Evolutionary conservation across 2,888 invertebrate genomes (phyloP).

Genomic region (Melipona beecheii): DNA sequence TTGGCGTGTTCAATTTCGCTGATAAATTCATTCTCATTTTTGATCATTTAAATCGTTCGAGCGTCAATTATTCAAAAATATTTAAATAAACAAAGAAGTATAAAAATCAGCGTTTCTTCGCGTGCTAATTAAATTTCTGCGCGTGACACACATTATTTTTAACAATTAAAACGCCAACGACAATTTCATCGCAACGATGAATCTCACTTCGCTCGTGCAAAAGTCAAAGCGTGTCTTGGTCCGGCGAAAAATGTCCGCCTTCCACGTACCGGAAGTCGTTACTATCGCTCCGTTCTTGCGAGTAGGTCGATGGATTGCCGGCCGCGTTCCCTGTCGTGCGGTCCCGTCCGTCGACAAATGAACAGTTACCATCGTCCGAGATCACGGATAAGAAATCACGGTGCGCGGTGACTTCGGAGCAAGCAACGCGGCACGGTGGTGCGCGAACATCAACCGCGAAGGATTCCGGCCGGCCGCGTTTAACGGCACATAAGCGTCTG

Average conservation of each 20-base stretch:
- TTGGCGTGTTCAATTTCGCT: too few relatives aligned
- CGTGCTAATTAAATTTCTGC: too few relatives aligned
- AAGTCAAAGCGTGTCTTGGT: background rate
- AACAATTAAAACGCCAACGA: too few relatives aligned
- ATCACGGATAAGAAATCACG: constrained; percentile 71
- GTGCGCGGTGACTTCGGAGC: constrained; percentile 50
- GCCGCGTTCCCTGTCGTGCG: constrained; percentile 48
- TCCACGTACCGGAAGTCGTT: constrained; percentile 68
- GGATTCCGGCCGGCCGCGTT: constrained; percentile 55
- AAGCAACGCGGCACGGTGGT: constrained; percentile 25
- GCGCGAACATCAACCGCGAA: constrained; percentile 14
- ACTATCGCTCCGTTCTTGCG: constrained; percentile 46
- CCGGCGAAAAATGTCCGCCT: constrained; percentile 14
- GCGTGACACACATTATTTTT: too few relatives aligned
- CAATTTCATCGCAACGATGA: too few relatives aligned
- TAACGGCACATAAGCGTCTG: constrained; percentile 58
- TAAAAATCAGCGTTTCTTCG: too few relatives aligned
- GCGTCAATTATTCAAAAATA: too few relatives aligned
- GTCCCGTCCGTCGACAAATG: constrained; percentile 65
- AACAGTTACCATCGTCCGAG: constrained; percentile 72
- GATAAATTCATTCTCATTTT: too few relatives aligned
- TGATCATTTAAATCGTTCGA: too few relatives aligned
- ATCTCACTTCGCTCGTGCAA: background rate
- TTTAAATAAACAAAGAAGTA: too few relatives aligned
- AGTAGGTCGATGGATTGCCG: constrained; percentile 67